Evolutionary conservation across 2,888 invertebrate species (phyloP).

Genomic region (Quadroppia sp.): DNA sequence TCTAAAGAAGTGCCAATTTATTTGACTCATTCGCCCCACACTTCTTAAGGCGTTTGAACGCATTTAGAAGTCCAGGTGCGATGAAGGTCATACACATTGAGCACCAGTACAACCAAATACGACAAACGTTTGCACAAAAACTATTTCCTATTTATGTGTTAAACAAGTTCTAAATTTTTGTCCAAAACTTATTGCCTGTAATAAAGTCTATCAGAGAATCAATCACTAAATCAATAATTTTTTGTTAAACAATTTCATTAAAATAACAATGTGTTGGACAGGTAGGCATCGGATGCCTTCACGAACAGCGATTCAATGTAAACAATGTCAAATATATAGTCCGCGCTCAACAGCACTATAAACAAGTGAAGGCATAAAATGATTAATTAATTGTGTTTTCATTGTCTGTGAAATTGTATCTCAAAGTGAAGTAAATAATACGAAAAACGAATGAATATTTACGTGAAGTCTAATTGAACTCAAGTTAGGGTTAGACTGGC

Average conservation of each 20-base stretch:
- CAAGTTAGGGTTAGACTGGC: neutral
- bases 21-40: slow-evolving; percentile 15
- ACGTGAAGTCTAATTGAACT: neutral
- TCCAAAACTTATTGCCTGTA: neutral
- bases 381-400: slow-evolving; percentile 26
- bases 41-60: slow-evolving; percentile 22
- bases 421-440: neutral
- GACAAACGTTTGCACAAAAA: neutral
- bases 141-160: slow-evolving; percentile 29
- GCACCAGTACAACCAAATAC: neutral
- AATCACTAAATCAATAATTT: neutral
- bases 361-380: slow-evolving; percentile 11
- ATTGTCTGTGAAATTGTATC: slow-evolving; percentile 30
- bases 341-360: neutral
- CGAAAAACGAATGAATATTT: slow-evolving; percentile 17
- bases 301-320: too few relatives aligned
- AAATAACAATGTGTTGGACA: neutral
- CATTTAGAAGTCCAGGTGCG: slow-evolving; percentile 21
- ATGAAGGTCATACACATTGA: slow-evolving; percentile 18
- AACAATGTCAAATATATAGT: neutral
- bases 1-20: slow-evolving; percentile 18
- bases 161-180: slow-evolving; percentile 1
- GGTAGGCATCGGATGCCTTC: neutral
- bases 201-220: neutral
- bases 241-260: neutral